Evolutionary conservation across 2,888 invertebrate species (phyloP), one percentile per base, ranked within the genome.

Genomic region (Macaria notata): DNA sequence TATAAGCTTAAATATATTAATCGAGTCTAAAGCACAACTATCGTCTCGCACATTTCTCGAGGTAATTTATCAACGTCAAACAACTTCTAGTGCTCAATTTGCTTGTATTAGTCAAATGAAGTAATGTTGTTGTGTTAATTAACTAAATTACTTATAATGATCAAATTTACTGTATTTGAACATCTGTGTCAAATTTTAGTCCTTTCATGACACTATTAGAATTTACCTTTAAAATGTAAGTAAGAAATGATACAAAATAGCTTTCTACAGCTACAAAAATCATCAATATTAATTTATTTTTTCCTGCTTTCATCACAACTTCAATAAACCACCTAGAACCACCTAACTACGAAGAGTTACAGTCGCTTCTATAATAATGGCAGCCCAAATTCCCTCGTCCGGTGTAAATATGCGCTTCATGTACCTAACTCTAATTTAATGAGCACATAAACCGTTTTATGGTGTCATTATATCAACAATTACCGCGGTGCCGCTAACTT

Each of bases 391-490:
- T 31, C 49, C 42, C 1, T 2, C 42, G 49, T 43, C 31, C 31
- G 8, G 42, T 42, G 8, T 41, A 9, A 29, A 48, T 29, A 9
- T 30, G 39, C 6, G 30, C 9, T 48, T 48, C 30, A 19, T 38
- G 41, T 31, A 29, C 8, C 9, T 41, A 50, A 41, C 48, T 53
- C 49, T 46, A 59, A 63, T 58, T 48, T 57, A 56, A 65, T 58
- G 56, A 60, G 54, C 56, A 53, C 57, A 64, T 53, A 53, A 38
- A 61, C 49, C 54, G 59, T 61, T 70, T 69, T 54, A 68, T 60
- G 49, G 60, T 42, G 50, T 54, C 63, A 72, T 73, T 68, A 72
- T 69, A 65, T 64, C 68, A 71, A 61, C 70, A 72, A 70, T 73
- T 76, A 73, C 61, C 64, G 58, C 51, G 50, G 53, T 50, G 56